phyloP scores from a whole-genome alignment of 1,140 invertebrate genomes.

The Ceratina australensis region DNA sequence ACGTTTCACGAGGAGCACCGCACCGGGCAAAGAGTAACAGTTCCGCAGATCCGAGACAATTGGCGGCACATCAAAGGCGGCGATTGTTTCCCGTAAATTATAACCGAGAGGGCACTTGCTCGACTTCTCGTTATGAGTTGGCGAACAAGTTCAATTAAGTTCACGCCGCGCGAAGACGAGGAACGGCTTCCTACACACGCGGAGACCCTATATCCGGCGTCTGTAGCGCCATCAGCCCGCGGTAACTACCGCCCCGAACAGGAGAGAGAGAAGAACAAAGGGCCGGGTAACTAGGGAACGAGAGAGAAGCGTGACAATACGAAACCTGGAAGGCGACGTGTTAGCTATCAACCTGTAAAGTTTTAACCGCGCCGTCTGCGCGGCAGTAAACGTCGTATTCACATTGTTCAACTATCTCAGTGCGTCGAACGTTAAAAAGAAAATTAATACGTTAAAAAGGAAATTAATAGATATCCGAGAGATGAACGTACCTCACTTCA shows the following conservation, averaged over 20 bases:
- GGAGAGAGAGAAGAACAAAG: conserved; percentile 24
- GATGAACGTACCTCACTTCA: too few species aligned
- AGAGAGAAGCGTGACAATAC: conserved; percentile 23
- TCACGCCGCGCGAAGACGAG: conserved; percentile 60
- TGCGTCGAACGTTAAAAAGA: too few species aligned
- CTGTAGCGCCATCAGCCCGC: conserved; percentile 36
- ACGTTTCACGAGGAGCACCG: not conserved
- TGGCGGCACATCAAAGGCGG: conserved; percentile 76
- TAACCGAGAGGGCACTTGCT: conserved; percentile 76
- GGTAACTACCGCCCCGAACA: conserved; percentile 29
- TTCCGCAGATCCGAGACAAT: conserved; percentile 71
- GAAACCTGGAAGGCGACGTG: conserved; percentile 29
- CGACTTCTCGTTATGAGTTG: conserved; percentile 80
- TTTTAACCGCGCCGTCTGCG: conserved; percentile 5
- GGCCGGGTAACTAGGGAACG: conserved; percentile 43
- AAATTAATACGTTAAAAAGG: not conserved
- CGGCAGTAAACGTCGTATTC: not conserved
- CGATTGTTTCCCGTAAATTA: conserved; percentile 80
- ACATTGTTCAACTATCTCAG: not conserved
- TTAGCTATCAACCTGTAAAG: conserved; percentile 31
- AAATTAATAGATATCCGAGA: too few species aligned
- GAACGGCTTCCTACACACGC: conserved; percentile 75
- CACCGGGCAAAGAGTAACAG: conserved; percentile 17
- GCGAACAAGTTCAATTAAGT: conserved; percentile 80
- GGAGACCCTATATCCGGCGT: conserved; percentile 54